These are phyloP conservation scores for Ichneumoninae sp. DNA, from an alignment of 2,888 invertebrate genomes.

Conservation along the genomic window DNA sequence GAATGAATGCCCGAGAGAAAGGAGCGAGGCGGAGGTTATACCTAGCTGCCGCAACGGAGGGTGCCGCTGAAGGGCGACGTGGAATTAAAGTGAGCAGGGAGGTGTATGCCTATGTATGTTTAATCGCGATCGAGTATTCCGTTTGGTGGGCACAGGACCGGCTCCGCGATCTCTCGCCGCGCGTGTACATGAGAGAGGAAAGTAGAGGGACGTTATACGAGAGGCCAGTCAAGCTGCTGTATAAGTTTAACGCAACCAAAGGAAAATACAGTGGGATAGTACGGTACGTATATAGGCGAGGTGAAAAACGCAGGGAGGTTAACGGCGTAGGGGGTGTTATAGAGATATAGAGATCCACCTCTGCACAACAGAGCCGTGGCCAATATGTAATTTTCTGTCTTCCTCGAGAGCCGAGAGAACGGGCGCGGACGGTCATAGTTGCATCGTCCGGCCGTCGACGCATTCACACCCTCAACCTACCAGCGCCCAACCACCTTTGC, in stretches of 20 bases:
- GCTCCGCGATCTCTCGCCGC: constrained; percentile 39
- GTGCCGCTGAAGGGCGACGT: constrained; percentile 53
- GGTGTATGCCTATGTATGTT: constrained; percentile 81
- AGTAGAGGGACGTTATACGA: constrained; percentile 29
- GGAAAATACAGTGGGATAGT: constrained; percentile 51
- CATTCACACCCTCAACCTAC: constrained; percentile 40
- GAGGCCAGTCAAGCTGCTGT: constrained; percentile 33
- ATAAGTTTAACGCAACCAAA: constrained; percentile 52
- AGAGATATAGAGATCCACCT: constrained; percentile 54
- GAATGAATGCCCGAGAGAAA: constrained; percentile 8
- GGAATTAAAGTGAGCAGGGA: constrained; percentile 79
- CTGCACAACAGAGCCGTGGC: constrained; percentile 62
- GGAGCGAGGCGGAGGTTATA: constrained; percentile 20
- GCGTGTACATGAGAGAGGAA: constrained; percentile 42
- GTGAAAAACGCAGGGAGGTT: constrained; percentile 46
- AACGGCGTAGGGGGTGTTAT: constrained; percentile 36
- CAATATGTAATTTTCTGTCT: constrained; percentile 70
- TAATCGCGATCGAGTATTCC: constrained; percentile 83
- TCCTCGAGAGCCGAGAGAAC: constrained; percentile 45
- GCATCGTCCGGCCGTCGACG: constrained; percentile 39
- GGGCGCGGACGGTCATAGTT: constrained; percentile 44
- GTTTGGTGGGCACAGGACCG: constrained; percentile 77
- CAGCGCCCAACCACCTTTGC: constrained; percentile 27
- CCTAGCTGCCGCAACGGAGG: constrained; percentile 12
- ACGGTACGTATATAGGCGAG: neutral